Conservation (phyloP, 2,888 invertebrate genomes). For the Nomada fucata region DNA sequence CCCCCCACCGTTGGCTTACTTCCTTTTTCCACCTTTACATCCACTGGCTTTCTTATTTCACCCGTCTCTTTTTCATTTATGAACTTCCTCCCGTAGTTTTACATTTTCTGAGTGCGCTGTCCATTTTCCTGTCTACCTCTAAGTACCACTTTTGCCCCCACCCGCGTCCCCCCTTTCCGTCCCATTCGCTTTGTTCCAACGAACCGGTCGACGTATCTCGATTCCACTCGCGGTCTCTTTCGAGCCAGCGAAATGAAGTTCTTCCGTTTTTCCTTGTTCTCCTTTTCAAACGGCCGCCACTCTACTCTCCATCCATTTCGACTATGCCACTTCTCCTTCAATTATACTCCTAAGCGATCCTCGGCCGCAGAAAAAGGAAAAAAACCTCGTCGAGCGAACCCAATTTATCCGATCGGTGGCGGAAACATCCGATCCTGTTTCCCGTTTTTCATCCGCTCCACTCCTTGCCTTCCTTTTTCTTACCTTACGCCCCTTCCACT, state of each 20-base stretch:
- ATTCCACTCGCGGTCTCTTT: constrained; percentile 38
- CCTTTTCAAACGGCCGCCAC: constrained; percentile 45
- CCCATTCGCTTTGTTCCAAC: constrained; percentile 24
- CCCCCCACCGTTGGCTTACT: not conserved
- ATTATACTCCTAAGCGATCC: constrained; percentile 69
- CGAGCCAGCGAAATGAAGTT: constrained; percentile 65
- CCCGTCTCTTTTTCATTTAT: constrained; percentile 36
- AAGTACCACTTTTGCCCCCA: constrained; percentile 29
- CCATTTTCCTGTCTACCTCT: constrained; percentile 46
- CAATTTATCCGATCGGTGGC: constrained; percentile 68
- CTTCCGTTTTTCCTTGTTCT: constrained; percentile 54
- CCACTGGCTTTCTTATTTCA: constrained; percentile 13
- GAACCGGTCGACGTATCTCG: constrained; percentile 56
- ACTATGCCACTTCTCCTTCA: constrained; percentile 68
- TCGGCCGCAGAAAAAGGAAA: constrained; percentile 50
- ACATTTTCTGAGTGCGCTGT: constrained; percentile 52
- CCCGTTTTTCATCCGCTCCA: not conserved
- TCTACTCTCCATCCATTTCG: constrained; percentile 41
- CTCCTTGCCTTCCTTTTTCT: not conserved
- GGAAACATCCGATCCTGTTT: constrained; percentile 56
- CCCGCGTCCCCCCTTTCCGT: not conserved
- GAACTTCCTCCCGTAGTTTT: constrained; percentile 48
- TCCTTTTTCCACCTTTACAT: constrained; percentile 1
- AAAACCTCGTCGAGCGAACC: constrained; percentile 50
- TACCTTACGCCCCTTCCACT: too few species aligned